phyloP scores from a whole-genome alignment of 2,113 vertebrate genomes.

The Halichoeres trimaculatus region DNA sequence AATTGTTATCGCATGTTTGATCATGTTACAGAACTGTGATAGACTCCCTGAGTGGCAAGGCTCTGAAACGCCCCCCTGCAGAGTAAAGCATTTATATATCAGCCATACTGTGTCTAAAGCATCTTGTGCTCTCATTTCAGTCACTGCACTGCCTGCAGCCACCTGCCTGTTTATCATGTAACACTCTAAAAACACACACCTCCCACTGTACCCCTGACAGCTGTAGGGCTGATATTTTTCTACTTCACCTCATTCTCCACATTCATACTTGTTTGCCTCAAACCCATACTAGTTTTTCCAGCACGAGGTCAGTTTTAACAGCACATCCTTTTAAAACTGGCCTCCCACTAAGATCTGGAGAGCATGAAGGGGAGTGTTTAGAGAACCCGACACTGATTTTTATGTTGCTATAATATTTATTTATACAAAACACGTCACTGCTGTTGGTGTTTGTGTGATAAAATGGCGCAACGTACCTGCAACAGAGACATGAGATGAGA shows the following conservation, averaged over 20 bases:
- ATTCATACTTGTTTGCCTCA: constrained; percentile 14
- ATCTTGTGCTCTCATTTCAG: constrained; percentile 34
- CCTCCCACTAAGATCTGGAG: background rate
- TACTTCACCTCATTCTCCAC: constrained; percentile 23
- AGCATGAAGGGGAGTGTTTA: constrained; percentile 51
- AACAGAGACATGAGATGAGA: background rate
- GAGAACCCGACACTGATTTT: constrained; percentile 74
- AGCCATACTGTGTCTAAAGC: constrained; percentile 46
- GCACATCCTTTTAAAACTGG: constrained; percentile 23
- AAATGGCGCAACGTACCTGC: constrained; percentile 19
- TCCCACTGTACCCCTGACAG: constrained; percentile 42
- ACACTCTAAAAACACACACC: constrained; percentile 33
- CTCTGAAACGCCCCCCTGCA: constrained; percentile 14
- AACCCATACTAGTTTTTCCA: background rate
- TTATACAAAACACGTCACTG: constrained; percentile 74
- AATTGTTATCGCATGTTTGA: constrained; percentile 77
- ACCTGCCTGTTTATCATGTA: constrained; percentile 46
- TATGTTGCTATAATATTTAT: constrained; percentile 83
- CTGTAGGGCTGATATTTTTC: constrained; percentile 46
- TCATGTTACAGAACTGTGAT: constrained; percentile 51
- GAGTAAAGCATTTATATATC: constrained; percentile 60
- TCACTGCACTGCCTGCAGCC: constrained; percentile 61
- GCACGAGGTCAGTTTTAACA: constrained; percentile 1
- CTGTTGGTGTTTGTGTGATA: constrained; percentile 49
- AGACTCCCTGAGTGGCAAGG: constrained; percentile 34